Evolutionary conservation across 2,113 vertebrate species (phyloP).

Genomic region (Megaceryle torquata): DNA sequence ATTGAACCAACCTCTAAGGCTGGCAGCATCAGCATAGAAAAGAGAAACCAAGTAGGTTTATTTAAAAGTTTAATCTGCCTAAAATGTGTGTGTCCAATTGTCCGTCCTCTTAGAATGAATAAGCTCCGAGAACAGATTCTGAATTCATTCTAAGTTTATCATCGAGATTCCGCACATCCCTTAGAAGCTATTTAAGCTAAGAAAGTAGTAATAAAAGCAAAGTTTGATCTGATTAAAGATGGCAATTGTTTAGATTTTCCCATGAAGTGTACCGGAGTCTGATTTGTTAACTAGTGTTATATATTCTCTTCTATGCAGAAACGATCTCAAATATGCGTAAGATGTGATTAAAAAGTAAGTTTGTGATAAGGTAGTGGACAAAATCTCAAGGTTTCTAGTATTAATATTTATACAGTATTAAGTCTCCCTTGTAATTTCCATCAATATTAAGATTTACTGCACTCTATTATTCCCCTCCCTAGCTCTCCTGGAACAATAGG

Average conservation of each 20-base stretch:
- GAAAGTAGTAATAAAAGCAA: slow-evolving; percentile 64
- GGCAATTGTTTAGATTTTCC: slow-evolving; percentile 82
- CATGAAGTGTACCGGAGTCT: slow-evolving; percentile 41
- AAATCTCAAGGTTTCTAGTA: not conserved
- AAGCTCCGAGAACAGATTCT: slow-evolving; percentile 10
- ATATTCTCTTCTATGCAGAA: not conserved
- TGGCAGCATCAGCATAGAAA: slow-evolving; percentile 28
- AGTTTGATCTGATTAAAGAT: slow-evolving; percentile 63
- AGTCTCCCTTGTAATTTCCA: not conserved
- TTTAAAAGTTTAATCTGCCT: slow-evolving; percentile 55
- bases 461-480: not conserved
- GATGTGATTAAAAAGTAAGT: not conserved
- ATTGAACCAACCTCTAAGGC: slow-evolving; percentile 69
- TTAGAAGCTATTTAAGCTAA: slow-evolving; percentile 71
- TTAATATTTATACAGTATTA: slow-evolving; percentile 26
- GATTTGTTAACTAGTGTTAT: not conserved
- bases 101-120: not conserved
- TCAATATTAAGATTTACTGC: not conserved
- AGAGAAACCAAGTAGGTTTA: slow-evolving; percentile 34
- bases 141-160: slow-evolving; percentile 44
- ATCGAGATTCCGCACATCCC: slow-evolving; percentile 71
- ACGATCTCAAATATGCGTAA: not conserved
- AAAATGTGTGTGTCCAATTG: slow-evolving; percentile 43
- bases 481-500: not conserved
- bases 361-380: not conserved